Evolutionary conservation across 2,888 invertebrate species (phyloP).

Genomic region (Hydropsyche betteni): DNA sequence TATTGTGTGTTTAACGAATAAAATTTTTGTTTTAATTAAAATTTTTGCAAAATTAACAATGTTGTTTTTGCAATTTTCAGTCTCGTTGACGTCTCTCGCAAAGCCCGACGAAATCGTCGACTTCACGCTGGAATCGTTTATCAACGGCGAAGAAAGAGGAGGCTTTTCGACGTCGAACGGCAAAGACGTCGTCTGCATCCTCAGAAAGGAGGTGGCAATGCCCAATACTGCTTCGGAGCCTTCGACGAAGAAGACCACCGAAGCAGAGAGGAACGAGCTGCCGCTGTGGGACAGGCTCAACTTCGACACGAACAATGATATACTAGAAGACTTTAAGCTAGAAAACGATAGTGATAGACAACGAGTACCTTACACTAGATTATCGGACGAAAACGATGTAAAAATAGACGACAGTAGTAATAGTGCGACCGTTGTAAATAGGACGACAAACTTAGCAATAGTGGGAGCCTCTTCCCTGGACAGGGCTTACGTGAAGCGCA

Average conservation of each 20-base stretch:
- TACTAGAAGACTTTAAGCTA: slow-evolving; percentile 48
- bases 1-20: too few relatives aligned
- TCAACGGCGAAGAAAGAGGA: slow-evolving; percentile 46
- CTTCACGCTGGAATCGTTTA: slow-evolving; percentile 43
- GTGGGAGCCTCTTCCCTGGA: neutral
- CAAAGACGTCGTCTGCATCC: slow-evolving; percentile 40
- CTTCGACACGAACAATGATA: slow-evolving; percentile 48
- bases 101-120: slow-evolving; percentile 30
- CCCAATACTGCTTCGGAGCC: neutral
- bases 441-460: neutral
- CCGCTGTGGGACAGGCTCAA: slow-evolving; percentile 48
- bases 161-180: slow-evolving; percentile 35
- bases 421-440: slow-evolving; percentile 34
- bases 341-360: slow-evolving; percentile 46
- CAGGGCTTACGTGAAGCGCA: slow-evolving; percentile 9
- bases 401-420: slow-evolving; percentile 35
- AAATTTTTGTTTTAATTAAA: too few relatives aligned
- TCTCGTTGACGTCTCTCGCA: slow-evolving; percentile 14
- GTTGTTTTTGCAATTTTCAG: slow-evolving; percentile 41
- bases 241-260: slow-evolving; percentile 19
- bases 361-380: slow-evolving; percentile 25
- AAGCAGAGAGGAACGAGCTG: slow-evolving; percentile 44
- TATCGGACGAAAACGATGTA: slow-evolving; percentile 42
- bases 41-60: too few relatives aligned
- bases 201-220: slow-evolving; percentile 20